These are phyloP conservation scores for Urocyon cinereoargenteus DNA, from an alignment of 2,797 vertebrate species.

Conservation along the genomic window DNA sequence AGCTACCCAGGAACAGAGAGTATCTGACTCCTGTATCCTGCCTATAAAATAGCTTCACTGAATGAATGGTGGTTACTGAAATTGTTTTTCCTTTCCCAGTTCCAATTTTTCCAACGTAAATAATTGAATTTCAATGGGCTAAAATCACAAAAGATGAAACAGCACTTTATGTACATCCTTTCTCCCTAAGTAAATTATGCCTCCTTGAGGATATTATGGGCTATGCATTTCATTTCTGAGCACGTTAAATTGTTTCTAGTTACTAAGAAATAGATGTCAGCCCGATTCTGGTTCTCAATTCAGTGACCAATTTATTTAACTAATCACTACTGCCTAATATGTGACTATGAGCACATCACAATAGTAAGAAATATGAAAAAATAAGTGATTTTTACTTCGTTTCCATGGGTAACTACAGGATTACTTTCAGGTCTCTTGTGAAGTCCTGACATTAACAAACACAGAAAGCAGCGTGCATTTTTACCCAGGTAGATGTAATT, in stretches of 20 bases:
- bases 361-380: constrained; percentile 46
- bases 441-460: constrained; percentile 42
- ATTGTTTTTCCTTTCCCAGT: neutral
- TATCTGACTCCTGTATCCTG: neutral
- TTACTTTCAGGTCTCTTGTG: constrained; percentile 54
- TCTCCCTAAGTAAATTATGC: constrained; percentile 24
- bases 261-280: constrained; percentile 53
- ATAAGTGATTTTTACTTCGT: constrained; percentile 7
- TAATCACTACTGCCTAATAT: constrained; percentile 34
- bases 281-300: constrained; percentile 11
- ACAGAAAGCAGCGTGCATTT: constrained; percentile 46
- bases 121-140: neutral
- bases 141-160: constrained; percentile 60
- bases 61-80: constrained; percentile 7
- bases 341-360: neutral
- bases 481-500: constrained; percentile 11
- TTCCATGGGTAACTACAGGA: constrained; percentile 33
- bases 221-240: constrained; percentile 8
- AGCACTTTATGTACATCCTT: neutral
- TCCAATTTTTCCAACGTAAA: neutral
- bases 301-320: constrained; percentile 60
- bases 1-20: neutral
- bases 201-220: neutral
- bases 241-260: constrained; percentile 49
- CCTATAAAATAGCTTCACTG: neutral